Evolutionary conservation across 2,113 vertebrate species (phyloP).

Genomic region (Carettochelys insculpta): DNA sequence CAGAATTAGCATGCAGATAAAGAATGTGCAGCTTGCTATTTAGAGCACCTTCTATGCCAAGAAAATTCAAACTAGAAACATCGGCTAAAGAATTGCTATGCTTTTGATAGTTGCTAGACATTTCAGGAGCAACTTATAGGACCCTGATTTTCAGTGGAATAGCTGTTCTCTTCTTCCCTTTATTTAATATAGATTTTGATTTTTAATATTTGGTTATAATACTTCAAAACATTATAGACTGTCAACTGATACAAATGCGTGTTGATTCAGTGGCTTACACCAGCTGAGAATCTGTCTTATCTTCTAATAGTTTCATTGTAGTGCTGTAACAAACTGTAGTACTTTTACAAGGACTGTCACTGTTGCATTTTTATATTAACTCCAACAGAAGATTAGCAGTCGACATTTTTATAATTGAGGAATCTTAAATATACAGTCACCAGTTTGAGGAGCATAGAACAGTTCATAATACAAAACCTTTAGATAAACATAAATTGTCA

Average conservation of each 20-base stretch:
- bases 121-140: rapidly evolving
- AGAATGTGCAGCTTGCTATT: conserved; percentile 33
- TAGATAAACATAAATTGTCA: not conserved
- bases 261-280: conserved; percentile 7
- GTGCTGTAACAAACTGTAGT: not conserved
- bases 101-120: not conserved
- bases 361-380: not conserved
- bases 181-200: not conserved
- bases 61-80: not conserved
- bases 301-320: not conserved
- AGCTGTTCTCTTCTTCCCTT: not conserved
- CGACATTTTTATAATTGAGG: not conserved
- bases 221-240: not conserved
- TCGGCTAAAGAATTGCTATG: not conserved
- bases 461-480: not conserved
- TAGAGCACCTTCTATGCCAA: not conserved
- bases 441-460: not conserved
- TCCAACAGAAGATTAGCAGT: not conserved
- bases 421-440: not conserved
- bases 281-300: conserved; percentile 32
- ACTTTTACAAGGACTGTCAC: not conserved
- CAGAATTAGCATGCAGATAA: conserved; percentile 21
- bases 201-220: not conserved
- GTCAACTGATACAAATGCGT: conserved; percentile 21
- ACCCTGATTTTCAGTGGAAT: not conserved